These are phyloP conservation scores for Aurelia sp. DNA, from an alignment of 30 jellyfish, hydroid and myxozoan genomes.

Conservation along the genomic window DNA sequence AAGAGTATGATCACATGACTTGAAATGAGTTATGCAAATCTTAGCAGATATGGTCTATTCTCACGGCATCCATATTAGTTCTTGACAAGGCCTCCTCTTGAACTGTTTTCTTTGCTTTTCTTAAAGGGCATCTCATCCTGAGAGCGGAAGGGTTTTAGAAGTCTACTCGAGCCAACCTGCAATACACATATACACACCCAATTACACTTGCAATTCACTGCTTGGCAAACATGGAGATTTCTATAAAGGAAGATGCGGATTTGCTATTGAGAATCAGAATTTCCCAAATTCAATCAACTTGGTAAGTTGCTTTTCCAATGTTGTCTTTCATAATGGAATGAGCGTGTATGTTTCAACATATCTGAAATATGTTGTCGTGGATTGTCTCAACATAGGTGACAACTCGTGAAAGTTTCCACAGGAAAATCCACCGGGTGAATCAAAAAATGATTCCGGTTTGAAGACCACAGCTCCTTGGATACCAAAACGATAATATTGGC, in stretches of 20 bases:
- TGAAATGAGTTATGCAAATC: no score
- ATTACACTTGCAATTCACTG: constrained; percentile 55
- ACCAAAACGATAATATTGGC: no score
- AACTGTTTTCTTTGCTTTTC: neutral
- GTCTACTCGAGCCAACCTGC: constrained; percentile 94
- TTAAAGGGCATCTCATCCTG: constrained; percentile 75
- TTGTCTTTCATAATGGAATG: neutral
- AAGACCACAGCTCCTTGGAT: no score
- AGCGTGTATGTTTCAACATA: no score
- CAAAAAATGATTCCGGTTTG: no score
- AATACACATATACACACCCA: constrained; percentile 89
- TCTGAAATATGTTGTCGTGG: no score
- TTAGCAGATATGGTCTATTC: neutral
- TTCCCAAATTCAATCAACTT: constrained; percentile 88
- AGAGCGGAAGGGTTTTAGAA: constrained; percentile 86
- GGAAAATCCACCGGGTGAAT: no score
- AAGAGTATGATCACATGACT: no score
- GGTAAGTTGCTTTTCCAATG: constrained; percentile 36
- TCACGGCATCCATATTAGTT: neutral
- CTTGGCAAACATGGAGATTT: constrained; percentile 80
- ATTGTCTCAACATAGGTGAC: no score
- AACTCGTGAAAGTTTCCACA: no score
- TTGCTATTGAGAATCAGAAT: constrained; percentile 88
- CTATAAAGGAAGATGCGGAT: constrained; percentile 75
- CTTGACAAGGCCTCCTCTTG: neutral